Base-by-base conservation (phyloP, 2,797 vertebrate species). In the Oreortyx pictus region DNA sequence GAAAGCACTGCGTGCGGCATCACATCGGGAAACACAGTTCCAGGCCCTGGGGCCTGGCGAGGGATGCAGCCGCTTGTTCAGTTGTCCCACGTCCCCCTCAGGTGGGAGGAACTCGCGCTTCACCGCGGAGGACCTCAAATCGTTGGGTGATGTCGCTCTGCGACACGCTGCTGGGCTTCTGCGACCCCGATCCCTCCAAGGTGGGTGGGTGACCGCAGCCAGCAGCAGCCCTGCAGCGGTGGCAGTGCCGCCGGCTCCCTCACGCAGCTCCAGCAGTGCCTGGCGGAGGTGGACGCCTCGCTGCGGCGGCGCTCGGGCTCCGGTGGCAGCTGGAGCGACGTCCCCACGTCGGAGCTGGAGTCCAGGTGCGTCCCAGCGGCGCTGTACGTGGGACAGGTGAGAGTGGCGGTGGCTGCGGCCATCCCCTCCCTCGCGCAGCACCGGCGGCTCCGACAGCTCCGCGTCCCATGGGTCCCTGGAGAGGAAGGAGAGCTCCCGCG, bases 151-250 rank as follows among this genome's bases (percentile, higher is more conserved):
- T n/a, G n/a, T n/a, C n/a, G n/a, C n/a, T n/a, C 83, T 99, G 99
- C 75, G 98, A 99, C 97, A 99, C 99, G 4, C 97, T 99, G 44
- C 97, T 99, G 7, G 99, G 99, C 91, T 99, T 98, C 96, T 99
- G 98, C 44, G 98, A 99, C 95, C 99, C 99, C 2, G 98, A 98
- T 37, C 96, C 96, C 6, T 70, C 97, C 37, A 99, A 99, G 98
- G 99, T 99, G 83, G 96, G 92, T 79, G 67, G 6, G 22, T 14
- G 46, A 35, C 33, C 15, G 11, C 33, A 25, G 59, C 23, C 24
- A 16, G 57, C 33, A 9, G 33, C 57, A 35, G 22, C 33, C 33
- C 57, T 20, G 7, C 29, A 16, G 0, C 0, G 0, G 74, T 47
- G 82, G 74, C 0, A 1, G 66, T 47, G 85, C 86, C 9, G 0